These are phyloP conservation scores for Datnioides undecimradiatus DNA, from an alignment of 2,113 vertebrate genomes.

Conservation along the genomic window DNA sequence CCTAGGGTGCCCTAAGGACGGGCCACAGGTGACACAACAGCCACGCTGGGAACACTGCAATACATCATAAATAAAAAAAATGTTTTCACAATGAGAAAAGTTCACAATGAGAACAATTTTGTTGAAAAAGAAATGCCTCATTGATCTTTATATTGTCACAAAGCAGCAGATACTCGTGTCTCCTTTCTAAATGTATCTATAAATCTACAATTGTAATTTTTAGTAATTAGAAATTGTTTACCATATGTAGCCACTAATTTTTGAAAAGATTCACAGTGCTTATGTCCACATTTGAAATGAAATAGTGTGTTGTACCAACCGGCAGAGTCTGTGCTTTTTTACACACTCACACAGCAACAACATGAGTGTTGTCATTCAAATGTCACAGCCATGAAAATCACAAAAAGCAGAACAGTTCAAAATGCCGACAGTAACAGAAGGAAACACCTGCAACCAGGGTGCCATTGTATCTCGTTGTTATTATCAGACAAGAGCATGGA, in stretches of 20 bases:
- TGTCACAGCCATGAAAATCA: constrained; percentile 1
- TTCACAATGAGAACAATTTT: not conserved
- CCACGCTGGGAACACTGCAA: too few species aligned
- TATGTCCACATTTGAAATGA: not conserved
- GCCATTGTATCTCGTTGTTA: not conserved
- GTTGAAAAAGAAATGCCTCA: too few species aligned
- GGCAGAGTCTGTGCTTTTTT: not conserved
- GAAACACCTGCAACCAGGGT: not conserved
- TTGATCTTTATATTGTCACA: not conserved
- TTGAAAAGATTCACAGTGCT: constrained; percentile 2
- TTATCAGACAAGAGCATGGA: not conserved
- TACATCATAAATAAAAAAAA: not conserved
- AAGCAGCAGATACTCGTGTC: not conserved
- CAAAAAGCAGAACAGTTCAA: not conserved
- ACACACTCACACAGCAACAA: not conserved
- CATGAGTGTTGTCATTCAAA: constrained; percentile 1
- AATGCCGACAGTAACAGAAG: not conserved
- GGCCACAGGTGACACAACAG: not conserved
- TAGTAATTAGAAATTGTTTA: too few species aligned
- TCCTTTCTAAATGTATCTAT: too few species aligned
- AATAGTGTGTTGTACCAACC: not conserved
- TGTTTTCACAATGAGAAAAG: not conserved
- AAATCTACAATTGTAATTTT: too few species aligned
- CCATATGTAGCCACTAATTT: not conserved
- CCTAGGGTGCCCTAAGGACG: not conserved